Evolutionary conservation across 2,797 vertebrate species (phyloP).

Genomic region (Tinamus major): DNA sequence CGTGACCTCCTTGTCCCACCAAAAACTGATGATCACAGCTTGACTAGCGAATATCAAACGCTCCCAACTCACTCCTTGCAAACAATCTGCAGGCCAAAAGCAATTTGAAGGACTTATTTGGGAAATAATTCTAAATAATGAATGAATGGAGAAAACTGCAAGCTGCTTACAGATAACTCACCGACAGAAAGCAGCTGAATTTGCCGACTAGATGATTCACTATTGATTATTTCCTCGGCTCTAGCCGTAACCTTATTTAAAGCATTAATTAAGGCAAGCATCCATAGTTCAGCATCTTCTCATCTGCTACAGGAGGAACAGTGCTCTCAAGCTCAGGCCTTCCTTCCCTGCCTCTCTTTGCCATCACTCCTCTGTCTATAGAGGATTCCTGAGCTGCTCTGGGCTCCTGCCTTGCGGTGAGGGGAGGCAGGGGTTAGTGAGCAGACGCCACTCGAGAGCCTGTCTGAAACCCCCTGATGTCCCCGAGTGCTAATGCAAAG

Average conservation of each 20-base stretch:
- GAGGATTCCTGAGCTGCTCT: not conserved
- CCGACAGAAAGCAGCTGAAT: slow-evolving; percentile 55
- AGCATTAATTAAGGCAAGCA: slow-evolving; percentile 72
- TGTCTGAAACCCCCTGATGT: accelerated
- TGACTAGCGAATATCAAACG: not conserved
- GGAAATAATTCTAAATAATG: slow-evolving; percentile 74
- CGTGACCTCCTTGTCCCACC: not conserved
- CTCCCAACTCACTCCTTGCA: slow-evolving; percentile 10
- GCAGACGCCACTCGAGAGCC: not conserved
- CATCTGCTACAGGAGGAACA: slow-evolving; percentile 1
- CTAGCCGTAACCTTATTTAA: slow-evolving; percentile 61
- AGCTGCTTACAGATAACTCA: slow-evolving; percentile 63
- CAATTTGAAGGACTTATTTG: slow-evolving; percentile 53
- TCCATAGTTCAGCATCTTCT: slow-evolving; percentile 61
- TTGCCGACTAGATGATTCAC: slow-evolving; percentile 58
- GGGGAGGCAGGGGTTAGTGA: not conserved
- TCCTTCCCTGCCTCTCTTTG: not conserved
- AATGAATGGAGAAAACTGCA: slow-evolving; percentile 53
- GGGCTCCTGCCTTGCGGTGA: not conserved
- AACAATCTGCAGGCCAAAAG: slow-evolving; percentile 53
- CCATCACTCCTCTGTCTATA: not conserved
- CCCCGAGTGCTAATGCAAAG: accelerated
- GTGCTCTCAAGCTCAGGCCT: not conserved
- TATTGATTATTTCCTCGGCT: slow-evolving; percentile 68
- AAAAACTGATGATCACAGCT: slow-evolving; percentile 20